Percentiles rank a stretch among this genome's conserved stretches.
phyloP scores from a whole-genome alignment of 2,113 vertebrate species.

The Notothenia rossii region DNA sequence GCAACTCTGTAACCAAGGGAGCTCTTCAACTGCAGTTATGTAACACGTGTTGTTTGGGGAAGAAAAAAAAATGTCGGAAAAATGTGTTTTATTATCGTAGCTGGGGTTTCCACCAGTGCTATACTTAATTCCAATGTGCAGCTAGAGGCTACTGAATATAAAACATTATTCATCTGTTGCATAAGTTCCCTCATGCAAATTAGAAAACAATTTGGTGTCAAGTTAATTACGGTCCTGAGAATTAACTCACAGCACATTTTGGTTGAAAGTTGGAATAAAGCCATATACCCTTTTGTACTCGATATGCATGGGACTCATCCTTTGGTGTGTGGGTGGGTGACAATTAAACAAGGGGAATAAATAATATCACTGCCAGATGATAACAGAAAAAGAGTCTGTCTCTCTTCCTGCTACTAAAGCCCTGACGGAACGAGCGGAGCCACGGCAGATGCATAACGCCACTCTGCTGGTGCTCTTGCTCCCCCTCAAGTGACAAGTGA shows the following conservation, averaged over 20 bases:
- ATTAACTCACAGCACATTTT: conserved; percentile 16
- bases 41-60: conserved; percentile 44
- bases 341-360: conserved; percentile 77
- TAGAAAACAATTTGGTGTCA: conserved; percentile 31
- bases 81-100: conserved; percentile 4
- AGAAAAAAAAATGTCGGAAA: conserved; percentile 9
- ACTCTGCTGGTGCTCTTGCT: conserved; percentile 27
- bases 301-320: conserved; percentile 37
- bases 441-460: conserved; percentile 50
- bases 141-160: conserved; percentile 39
- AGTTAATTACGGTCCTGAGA: conserved; percentile 29
- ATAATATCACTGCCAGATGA: conserved; percentile 70
- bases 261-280: conserved; percentile 12
- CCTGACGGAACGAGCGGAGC: conserved; percentile 39
- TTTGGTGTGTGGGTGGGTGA: conserved; percentile 67
- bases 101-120: conserved; percentile 11
- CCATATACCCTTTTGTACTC: conserved; percentile 30
- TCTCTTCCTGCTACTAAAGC: conserved; percentile 68
- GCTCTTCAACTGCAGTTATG: conserved; percentile 31
- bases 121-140: conserved; percentile 43
- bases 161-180: conserved; percentile 36
- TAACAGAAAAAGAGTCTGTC: conserved; percentile 55
- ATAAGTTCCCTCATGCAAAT: conserved; percentile 18
- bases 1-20: neutral
- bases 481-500: conserved; percentile 57